Evolutionary conservation across 2,113 vertebrate species (phyloP).

Genomic region (Bambusicola thoracicus): DNA sequence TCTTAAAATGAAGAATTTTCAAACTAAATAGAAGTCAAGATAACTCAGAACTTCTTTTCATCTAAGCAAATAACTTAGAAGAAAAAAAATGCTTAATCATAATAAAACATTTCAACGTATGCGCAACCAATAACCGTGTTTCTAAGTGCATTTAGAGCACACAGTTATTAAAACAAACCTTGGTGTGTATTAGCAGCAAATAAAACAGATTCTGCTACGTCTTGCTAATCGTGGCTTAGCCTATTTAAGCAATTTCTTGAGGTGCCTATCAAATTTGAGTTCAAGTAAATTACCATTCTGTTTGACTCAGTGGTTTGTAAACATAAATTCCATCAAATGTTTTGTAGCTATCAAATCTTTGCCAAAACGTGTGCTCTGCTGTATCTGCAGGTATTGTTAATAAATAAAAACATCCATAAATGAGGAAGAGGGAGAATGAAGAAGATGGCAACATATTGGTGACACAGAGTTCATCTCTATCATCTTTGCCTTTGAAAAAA

Average conservation of each 20-base stretch:
- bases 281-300: background rate
- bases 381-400: background rate
- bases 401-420: background rate
- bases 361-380: background rate
- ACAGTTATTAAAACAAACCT: constrained; percentile 20
- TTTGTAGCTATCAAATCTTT: background rate
- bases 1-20: background rate
- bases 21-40: background rate
- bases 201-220: background rate
- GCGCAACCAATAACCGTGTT: background rate
- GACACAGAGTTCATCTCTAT: background rate
- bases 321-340: background rate
- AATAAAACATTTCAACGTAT: background rate
- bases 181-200: constrained; percentile 31
- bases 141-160: background rate
- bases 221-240: constrained; percentile 23
- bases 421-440: background rate
- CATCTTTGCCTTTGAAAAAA: background rate
- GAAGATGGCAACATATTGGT: background rate
- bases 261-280: constrained; percentile 6
- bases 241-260: constrained; percentile 57
- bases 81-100: background rate
- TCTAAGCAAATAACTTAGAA: background rate
- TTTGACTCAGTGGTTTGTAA: constrained; percentile 13
- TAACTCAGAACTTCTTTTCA: background rate